A percentile compares a stretch with the other conserved stretches of the same genome.
Evolutionary conservation across 2,797 vertebrate species (phyloP).

Genomic region (Serranus cabrilla): DNA sequence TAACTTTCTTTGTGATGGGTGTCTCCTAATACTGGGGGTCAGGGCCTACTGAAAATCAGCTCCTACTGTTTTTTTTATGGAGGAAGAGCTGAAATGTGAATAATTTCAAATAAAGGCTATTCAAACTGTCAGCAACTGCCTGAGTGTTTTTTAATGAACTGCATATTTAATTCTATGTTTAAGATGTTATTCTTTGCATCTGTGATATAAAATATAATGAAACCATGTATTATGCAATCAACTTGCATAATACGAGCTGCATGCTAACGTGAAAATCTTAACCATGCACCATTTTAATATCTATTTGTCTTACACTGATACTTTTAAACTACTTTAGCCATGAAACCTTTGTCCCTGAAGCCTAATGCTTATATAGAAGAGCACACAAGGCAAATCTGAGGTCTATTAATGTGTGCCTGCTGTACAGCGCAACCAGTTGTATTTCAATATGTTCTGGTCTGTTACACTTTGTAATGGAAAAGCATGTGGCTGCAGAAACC

Average conservation of each 20-base stretch:
- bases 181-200: background rate
- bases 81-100: slow-evolving; percentile 62
- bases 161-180: background rate
- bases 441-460: background rate
- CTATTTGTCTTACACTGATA: background rate
- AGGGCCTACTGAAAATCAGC: slow-evolving; percentile 53
- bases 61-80: slow-evolving; percentile 65
- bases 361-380: background rate
- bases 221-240: background rate
- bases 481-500: slow-evolving; percentile 19
- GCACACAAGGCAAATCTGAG: background rate
- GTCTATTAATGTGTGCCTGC: background rate
- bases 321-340: too few species aligned
- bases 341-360: background rate
- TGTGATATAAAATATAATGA: background rate
- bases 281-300: background rate
- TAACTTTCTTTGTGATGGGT: slow-evolving; percentile 46
- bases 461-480: slow-evolving; percentile 21
- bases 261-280: background rate
- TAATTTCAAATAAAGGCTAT: slow-evolving; percentile 76
- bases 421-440: background rate
- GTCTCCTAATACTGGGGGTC: slow-evolving; percentile 38
- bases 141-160: slow-evolving; percentile 1
- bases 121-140: background rate
- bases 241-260: background rate